These are phyloP conservation scores for Psittacus erithacus DNA, from an alignment of 2,113 vertebrate genomes.

Conservation along the genomic window DNA sequence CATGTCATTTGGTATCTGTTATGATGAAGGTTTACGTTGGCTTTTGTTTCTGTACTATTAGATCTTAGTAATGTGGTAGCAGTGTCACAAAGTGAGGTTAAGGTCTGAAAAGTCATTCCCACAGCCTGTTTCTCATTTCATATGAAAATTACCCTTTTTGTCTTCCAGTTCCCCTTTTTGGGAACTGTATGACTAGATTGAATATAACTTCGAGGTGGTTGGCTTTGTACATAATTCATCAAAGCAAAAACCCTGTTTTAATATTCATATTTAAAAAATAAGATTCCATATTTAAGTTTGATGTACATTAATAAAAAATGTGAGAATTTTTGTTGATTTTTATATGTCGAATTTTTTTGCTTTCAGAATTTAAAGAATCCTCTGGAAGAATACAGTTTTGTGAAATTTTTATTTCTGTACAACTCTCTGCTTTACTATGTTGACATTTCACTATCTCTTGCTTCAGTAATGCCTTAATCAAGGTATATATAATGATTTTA, in stretches of 20 bases:
- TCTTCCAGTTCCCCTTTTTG: not conserved
- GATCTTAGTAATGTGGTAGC: not conserved
- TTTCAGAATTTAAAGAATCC: not conserved
- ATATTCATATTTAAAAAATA: not conserved
- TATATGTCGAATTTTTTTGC: not conserved
- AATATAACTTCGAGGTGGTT: not conserved
- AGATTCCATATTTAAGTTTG: not conserved
- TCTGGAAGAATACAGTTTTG: not conserved
- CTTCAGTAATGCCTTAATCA: not conserved
- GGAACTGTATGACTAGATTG: not conserved
- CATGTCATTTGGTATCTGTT: accelerated
- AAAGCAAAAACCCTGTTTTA: not conserved
- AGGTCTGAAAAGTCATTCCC: not conserved
- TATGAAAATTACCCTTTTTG: not conserved
- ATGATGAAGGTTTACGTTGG: not conserved
- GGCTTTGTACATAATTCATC: slow-evolving; percentile 7
- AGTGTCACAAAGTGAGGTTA: not conserved
- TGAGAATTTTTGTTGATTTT: not conserved
- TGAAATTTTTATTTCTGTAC: not conserved
- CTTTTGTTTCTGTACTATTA: not conserved
- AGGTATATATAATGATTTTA: not conserved
- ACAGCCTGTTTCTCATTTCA: not conserved
- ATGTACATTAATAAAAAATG: not conserved
- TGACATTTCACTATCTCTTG: not conserved
- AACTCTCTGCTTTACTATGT: not conserved